Evolutionary conservation across 2,113 vertebrate genomes (phyloP).

Genomic region (Dicrurus megarhynchus): DNA sequence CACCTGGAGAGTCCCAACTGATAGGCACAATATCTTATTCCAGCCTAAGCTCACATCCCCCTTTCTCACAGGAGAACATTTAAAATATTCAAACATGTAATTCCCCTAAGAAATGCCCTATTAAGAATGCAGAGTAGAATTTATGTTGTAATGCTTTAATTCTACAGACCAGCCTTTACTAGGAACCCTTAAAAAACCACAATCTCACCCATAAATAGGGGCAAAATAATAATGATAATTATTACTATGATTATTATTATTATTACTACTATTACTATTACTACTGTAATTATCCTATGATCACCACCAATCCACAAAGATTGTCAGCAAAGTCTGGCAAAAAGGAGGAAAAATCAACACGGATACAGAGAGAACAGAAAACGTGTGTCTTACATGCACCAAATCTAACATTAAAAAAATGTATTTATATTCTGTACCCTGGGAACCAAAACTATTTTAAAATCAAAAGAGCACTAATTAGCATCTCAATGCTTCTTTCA

Average conservation of each 20-base stretch:
- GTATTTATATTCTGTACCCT: neutral
- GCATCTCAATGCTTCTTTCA: neutral
- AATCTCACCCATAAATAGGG: neutral
- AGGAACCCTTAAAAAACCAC: neutral
- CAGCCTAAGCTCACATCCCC: neutral
- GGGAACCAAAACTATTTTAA: neutral
- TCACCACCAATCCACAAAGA: neutral
- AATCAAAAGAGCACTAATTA: neutral
- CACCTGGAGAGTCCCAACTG: neutral
- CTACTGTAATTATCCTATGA: neutral
- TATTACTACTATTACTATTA: neutral
- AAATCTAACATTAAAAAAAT: neutral
- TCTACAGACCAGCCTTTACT: neutral
- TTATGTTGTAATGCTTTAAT: neutral
- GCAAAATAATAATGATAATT: neutral
- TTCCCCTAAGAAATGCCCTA: neutral
- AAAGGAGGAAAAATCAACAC: neutral
- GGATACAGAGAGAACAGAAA: neutral
- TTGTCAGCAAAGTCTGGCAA: neutral
- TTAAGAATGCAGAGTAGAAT: neutral
- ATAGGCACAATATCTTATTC: neutral
- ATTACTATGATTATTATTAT: neutral
- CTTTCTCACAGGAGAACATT: neutral
- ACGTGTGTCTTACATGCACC: fast-evolving
- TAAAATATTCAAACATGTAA: neutral